Evolutionary conservation across 2,797 vertebrate genomes (phyloP).

Genomic region (Coregonus sp.): DNA sequence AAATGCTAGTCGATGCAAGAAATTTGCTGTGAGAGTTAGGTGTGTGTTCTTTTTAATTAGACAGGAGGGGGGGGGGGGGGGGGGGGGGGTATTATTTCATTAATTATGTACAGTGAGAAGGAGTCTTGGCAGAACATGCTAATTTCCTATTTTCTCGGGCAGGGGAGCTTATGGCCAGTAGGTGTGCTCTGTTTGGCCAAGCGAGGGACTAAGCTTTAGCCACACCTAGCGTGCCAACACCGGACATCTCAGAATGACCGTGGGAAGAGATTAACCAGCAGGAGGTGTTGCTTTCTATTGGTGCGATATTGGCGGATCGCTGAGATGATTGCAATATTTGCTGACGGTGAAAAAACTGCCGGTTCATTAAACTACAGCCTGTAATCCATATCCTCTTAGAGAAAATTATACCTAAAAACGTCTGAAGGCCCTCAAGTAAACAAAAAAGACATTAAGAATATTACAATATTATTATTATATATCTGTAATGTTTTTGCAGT

Average conservation of each 20-base stretch:
- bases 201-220: conserved; percentile 21
- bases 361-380: neutral
- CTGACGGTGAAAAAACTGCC: conserved; percentile 2
- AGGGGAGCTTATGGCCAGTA: conserved; percentile 21
- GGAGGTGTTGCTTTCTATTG: conserved; percentile 11
- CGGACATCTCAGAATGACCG: conserved; percentile 35
- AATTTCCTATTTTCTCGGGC: conserved; percentile 29
- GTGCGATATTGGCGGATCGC: neutral
- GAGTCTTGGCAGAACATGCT: conserved; percentile 37
- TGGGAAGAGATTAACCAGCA: conserved; percentile 29
- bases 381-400: neutral
- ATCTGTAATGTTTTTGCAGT: neutral
- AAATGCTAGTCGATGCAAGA: conserved; percentile 36
- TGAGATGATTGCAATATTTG: neutral
- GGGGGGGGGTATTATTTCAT: conserved; percentile 34
- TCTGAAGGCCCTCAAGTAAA: neutral
- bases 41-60: conserved; percentile 51
- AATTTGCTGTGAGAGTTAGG: conserved; percentile 36
- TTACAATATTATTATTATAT: neutral
- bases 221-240: conserved; percentile 30
- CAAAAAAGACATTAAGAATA: neutral
- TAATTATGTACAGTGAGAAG: conserved; percentile 39
- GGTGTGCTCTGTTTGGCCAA: conserved; percentile 16
- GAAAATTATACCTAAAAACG: neutral
- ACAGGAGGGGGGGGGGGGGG: conserved; percentile 5